Base-by-base conservation (phyloP, 2,113 vertebrate genomes). In the Oxyruncus cristatus region DNA sequence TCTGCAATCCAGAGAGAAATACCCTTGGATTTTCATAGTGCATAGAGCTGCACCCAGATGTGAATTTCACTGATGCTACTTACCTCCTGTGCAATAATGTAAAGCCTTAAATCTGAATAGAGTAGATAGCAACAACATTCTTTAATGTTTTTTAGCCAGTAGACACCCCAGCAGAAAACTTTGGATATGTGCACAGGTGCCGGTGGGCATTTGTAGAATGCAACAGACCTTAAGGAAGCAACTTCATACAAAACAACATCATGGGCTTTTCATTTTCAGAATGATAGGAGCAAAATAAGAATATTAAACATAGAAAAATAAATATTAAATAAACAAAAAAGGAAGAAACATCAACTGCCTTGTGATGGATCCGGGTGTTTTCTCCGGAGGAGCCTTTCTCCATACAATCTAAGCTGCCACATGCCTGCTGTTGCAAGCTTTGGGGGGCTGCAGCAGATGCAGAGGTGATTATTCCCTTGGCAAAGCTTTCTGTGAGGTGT, bases 371-470 rank as follows among this genome's bases (percentile, higher is more conserved):
- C 15, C 7, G 30, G 27, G 17, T 74, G 19, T 41, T 83, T 63
- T 65, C 70, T 67, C 35, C 11, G 6, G 39, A 19, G 17, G 27
- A 79, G 11, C 16, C 30, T 88, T 78, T 63, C 58, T 66, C 49
- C 44, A 12, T 5, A 9, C 23, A 59, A 14, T 24, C 42, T 26
- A 37, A 91, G 27, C 23, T 91, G 56, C 39, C 47, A 24, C 39
- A 26, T 0, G 0, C 10, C 22, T 55, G 35, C n/a, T 50, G 30
- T 42, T 62, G 42, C 28, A 58, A 76, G 37, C 27, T n/a, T 24
- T 6, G 9, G 1, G 5, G 28, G 2, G 8, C 75, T 89, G 47
- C 77, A 86, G 53, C 32, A 42, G 37, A 35, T 0, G 0, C 12
- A 75, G 47, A n/a, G 47, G 27, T 26, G 35, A 55, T 78, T 85